Conservation (phyloP, 2,797 vertebrate species). For the Microhierax caerulescens region DNA sequence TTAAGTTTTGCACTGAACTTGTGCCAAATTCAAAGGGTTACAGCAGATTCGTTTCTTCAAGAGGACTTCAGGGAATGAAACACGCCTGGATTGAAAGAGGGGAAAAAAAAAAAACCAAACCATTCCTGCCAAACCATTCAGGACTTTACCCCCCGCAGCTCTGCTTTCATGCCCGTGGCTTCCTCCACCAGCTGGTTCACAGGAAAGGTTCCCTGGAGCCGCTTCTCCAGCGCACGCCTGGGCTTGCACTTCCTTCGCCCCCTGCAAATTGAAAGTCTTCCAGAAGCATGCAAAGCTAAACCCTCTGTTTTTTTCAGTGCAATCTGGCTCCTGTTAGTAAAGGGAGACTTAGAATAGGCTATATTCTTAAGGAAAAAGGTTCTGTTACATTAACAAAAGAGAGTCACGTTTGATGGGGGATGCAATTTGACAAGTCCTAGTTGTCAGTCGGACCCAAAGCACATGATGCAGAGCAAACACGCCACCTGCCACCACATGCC, state of each 20-base stretch:
- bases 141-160: not conserved
- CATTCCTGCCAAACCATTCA: not conserved
- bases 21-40: not conserved
- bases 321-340: not conserved
- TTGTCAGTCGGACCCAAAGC: conserved; percentile 55
- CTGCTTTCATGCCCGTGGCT: not conserved
- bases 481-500: not conserved
- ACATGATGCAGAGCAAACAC: not conserved
- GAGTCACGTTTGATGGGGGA: conserved; percentile 42
- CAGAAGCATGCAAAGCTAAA: not conserved
- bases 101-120: too few relatives aligned
- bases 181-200: rapidly evolving
- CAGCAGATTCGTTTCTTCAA: not conserved
- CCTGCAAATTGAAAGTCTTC: not conserved
- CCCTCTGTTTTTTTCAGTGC: not conserved
- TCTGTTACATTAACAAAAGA: not conserved
- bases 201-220: not conserved
- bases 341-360: not conserved
- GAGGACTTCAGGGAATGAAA: not conserved
- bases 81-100: not conserved
- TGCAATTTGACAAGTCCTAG: conserved; percentile 53
- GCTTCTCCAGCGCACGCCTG: not conserved
- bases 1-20: not conserved
- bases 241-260: not conserved
- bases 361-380: not conserved